Base-by-base conservation (phyloP, 2,888 invertebrate genomes). In the Melieria picta region DNA sequence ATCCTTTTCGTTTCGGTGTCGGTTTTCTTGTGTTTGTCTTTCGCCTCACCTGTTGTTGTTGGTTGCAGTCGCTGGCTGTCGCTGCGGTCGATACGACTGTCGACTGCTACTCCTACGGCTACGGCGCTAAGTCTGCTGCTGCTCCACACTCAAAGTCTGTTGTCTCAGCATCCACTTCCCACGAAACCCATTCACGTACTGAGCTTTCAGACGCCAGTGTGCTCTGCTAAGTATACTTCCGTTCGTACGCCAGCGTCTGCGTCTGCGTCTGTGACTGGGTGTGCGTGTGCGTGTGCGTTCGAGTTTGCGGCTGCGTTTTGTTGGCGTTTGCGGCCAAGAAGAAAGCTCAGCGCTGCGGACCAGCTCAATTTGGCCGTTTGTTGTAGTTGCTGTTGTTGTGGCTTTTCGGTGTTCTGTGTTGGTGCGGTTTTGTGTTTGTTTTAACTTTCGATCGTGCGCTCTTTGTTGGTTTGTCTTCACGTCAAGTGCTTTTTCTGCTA, bases 121-220 rank as follows among this genome's bases (percentile, higher is more conserved):
- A 52, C 52, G 11, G 11, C 56, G 47, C 30, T 47, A n/a, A 6
- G 9, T 47, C 45, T 42, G 50, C 10, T 70, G 69, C 50, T 55
- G 67, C 60, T 57, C 43, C 46, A 16, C 69, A 66, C 68, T 48
- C 61, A 61, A 67, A 30, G 30, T 30, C 30, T 30, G 30, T 72
- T 70, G 48, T 67, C 30, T 66, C 72, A 73, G 73, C 86, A 86
- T 85, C 86, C 84, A 84, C 82, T 83, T 81, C 80, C 82, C 82
- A 84, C 85, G 83, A 86, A 83, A 83, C 81, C 82, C 83, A 83
- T 84, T 82, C 83, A 83, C 83, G 81, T 82, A 86, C 86, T 86
- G 85, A 86, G 79, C 85, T 85, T 82, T 81, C 78, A 74, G 75
- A 77, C 76, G 76, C 77, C 78, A 77, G 74, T 80, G 79, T 80